Conservation (phyloP, 2,113 vertebrate species). For the Aldabrachelys gigantea region DNA sequence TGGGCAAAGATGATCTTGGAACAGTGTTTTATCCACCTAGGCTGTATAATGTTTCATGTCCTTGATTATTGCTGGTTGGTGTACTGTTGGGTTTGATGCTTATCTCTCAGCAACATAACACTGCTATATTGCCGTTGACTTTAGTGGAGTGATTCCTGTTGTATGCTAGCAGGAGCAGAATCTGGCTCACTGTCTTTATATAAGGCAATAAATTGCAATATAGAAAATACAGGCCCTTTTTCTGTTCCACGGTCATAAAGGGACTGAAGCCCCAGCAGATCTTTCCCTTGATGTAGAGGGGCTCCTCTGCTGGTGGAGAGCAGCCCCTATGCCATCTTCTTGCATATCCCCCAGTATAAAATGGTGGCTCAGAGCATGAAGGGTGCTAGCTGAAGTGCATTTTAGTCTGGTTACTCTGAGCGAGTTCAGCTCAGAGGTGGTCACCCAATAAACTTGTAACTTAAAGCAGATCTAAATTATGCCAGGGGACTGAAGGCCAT, state of each 20-base stretch:
- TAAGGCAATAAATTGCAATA: background rate
- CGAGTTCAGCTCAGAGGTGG: fast-evolving
- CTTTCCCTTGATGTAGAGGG: background rate
- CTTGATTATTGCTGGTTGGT: background rate
- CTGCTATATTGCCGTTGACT: background rate
- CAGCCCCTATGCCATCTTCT: fast-evolving
- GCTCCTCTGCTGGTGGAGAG: background rate
- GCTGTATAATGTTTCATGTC: background rate
- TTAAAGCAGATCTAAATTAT: background rate
- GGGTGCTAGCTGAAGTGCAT: background rate
- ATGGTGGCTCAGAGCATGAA: fast-evolving
- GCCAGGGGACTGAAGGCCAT: background rate
- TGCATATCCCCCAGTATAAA: background rate
- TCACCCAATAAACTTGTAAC: background rate
- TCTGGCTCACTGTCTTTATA: fast-evolving
- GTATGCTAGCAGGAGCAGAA: background rate
- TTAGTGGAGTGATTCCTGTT: background rate
- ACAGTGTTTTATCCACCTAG: background rate
- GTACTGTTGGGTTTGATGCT: background rate
- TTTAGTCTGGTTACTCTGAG: background rate
- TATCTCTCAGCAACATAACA: background rate
- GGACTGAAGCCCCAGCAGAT: fast-evolving
- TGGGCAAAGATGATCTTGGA: background rate
- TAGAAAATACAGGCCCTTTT: background rate
- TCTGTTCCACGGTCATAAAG: background rate